A percentile compares a stretch with the other conserved stretches of the same genome.
Evolutionary conservation across 2,113 vertebrate species (phyloP).

Genomic region (Tinamus guttatus): DNA sequence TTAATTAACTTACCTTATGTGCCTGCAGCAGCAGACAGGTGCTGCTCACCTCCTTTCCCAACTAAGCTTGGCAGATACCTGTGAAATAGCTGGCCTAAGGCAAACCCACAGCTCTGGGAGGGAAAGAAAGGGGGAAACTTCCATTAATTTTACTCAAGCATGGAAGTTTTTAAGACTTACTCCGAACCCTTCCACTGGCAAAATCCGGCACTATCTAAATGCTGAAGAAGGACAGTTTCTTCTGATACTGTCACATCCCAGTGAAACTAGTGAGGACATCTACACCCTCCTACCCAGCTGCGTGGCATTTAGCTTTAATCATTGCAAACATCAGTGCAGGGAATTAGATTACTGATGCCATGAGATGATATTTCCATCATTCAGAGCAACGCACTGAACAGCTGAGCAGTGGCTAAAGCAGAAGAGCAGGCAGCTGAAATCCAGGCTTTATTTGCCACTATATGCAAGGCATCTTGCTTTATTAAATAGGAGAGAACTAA

Average conservation of each 20-base stretch:
- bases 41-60: rapidly evolving
- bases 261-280: background rate
- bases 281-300: background rate
- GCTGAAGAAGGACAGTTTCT: background rate
- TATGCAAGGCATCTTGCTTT: background rate
- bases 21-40: background rate
- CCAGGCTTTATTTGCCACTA: background rate
- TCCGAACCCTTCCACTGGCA: background rate
- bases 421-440: background rate
- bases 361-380: rapidly evolving
- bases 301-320: background rate
- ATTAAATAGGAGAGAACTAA: background rate
- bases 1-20: background rate
- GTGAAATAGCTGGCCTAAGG: rapidly evolving
- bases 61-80: rapidly evolving
- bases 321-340: background rate
- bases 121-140: background rate
- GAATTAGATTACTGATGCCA: background rate
- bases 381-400: background rate
- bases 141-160: rapidly evolving
- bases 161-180: background rate
- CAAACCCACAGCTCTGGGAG: rapidly evolving
- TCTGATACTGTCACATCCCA: background rate
- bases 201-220: background rate
- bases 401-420: background rate